phyloP scores from a whole-genome alignment of 2,113 vertebrate species.

The Lagopus muta region DNA sequence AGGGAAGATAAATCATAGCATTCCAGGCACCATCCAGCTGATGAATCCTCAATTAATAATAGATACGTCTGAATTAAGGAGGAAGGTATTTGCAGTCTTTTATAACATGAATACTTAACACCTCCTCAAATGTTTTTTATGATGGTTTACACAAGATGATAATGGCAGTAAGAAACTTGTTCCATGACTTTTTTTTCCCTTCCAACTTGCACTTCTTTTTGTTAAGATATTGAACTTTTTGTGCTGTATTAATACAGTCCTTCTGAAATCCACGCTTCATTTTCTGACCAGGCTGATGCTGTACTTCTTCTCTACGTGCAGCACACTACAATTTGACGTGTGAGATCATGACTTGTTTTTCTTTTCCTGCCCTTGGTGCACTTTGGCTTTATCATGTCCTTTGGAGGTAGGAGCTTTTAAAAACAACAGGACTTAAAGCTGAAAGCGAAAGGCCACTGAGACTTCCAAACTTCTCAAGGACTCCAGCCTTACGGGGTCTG shows the following conservation, averaged over 20 bases:
- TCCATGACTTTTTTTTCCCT: neutral
- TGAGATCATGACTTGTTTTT: neutral
- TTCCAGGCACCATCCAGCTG: neutral
- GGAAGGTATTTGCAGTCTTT: neutral
- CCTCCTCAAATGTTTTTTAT: neutral
- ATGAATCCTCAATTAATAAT: neutral
- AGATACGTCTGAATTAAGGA: neutral
- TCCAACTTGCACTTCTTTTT: neutral
- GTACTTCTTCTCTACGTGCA: neutral
- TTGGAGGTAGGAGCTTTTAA: neutral
- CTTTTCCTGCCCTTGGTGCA: fast-evolving
- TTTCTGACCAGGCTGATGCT: neutral
- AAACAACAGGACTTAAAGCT: neutral
- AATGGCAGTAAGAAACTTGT: neutral
- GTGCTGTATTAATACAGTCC: neutral
- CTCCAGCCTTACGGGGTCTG: neutral
- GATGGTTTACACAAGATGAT: neutral
- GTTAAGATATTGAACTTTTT: neutral
- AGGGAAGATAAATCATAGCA: neutral
- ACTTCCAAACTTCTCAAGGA: neutral
- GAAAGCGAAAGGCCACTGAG: neutral
- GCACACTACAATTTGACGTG: neutral
- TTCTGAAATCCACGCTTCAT: neutral
- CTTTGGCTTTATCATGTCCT: neutral
- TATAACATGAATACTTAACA: neutral